Evolutionary conservation across 2,797 vertebrate species (phyloP).

Genomic region (Hydrophis major): DNA sequence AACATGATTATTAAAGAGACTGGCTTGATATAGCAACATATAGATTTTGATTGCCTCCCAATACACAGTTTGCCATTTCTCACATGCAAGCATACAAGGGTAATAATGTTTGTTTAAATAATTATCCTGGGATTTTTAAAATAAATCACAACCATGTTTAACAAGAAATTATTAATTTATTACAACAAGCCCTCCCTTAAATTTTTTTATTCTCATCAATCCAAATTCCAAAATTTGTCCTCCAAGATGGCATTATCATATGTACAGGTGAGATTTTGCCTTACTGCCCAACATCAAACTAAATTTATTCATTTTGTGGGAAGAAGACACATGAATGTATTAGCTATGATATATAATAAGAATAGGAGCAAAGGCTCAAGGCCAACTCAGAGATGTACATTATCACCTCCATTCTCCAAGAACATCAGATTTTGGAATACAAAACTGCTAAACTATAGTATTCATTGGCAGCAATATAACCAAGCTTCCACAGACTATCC

Average conservation of each 20-base stretch:
- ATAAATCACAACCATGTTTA: not conserved
- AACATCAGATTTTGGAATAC: not conserved
- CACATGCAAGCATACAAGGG: not conserved
- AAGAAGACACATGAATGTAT: not conserved
- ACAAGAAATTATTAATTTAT: constrained; percentile 15
- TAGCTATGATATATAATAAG: not conserved
- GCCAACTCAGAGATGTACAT: not conserved
- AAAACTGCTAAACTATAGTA: not conserved
- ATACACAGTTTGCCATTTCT: constrained; percentile 19
- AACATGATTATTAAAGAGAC: constrained; percentile 31
- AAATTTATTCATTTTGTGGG: not conserved
- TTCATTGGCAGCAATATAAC: not conserved
- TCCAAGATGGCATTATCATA: not conserved
- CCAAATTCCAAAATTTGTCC: not conserved
- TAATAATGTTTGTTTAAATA: constrained; percentile 27
- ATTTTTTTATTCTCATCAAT: not conserved
- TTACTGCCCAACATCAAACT: not conserved
- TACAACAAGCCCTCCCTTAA: not conserved
- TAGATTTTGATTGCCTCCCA: constrained; percentile 26
- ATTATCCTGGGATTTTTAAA: constrained; percentile 6
- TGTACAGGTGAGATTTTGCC: not conserved
- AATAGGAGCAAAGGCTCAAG: not conserved
- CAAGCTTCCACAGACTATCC: not conserved
- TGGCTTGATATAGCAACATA: constrained; percentile 19
- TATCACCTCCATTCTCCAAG: not conserved